phyloP scores from a whole-genome alignment of 2,113 vertebrate species.

The Microtus oregoni region DNA sequence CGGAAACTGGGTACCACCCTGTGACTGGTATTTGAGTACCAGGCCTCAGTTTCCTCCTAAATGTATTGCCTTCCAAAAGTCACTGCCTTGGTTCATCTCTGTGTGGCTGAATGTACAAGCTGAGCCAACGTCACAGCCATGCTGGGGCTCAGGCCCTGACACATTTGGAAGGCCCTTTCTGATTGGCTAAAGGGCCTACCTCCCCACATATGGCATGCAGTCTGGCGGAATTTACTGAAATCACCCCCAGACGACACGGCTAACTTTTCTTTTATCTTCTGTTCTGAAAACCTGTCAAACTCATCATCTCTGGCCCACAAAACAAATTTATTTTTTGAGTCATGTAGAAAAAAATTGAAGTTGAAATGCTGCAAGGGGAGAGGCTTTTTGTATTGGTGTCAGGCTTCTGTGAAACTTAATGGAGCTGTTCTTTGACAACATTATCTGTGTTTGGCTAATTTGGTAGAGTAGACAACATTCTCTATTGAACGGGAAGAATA shows the following conservation, averaged over 20 bases:
- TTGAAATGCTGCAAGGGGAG: conserved; percentile 66
- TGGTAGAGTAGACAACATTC: conserved; percentile 55
- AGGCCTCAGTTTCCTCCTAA: not conserved
- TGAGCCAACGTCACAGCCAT: not conserved
- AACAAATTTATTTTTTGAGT: conserved; percentile 77
- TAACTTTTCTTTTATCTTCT: conserved; percentile 68
- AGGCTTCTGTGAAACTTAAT: conserved; percentile 65
- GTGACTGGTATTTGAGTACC: not conserved
- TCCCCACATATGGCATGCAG: not conserved
- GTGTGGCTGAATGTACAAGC: not conserved
- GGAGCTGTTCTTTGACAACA: conserved; percentile 71
- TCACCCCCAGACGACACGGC: conserved; percentile 22
- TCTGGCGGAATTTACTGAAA: conserved; percentile 37
- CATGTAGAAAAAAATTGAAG: conserved; percentile 70
- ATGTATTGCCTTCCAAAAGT: not conserved
- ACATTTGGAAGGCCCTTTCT: not conserved
- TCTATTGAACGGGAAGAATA: conserved; percentile 71
- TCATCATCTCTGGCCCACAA: conserved; percentile 71
- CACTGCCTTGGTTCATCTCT: not conserved
- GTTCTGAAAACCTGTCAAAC: conserved; percentile 75
- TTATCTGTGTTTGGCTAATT: conserved; percentile 78
- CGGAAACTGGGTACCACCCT: not conserved
- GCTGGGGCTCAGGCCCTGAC: not conserved
- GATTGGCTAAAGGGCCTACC: not conserved
- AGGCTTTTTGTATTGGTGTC: conserved; percentile 76